These are phyloP conservation scores for Menura novaehollandiae DNA, from an alignment of 2,113 vertebrate genomes.

Conservation along the genomic window DNA sequence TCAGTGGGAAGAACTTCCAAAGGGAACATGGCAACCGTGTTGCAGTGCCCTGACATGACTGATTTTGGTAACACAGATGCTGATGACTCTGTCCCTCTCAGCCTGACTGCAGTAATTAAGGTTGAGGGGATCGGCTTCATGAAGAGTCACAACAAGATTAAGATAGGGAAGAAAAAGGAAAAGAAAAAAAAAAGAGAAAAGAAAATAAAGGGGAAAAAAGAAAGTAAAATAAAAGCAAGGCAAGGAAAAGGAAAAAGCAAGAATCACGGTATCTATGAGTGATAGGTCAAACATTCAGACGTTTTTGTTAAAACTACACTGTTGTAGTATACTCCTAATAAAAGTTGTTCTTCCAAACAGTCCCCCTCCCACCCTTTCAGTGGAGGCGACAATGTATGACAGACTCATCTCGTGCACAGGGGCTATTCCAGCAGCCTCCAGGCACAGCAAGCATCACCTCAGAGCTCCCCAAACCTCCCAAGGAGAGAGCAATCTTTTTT, in stretches of 20 bases:
- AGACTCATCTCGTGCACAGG: not conserved
- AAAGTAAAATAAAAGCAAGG: not conserved
- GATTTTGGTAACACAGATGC: not conserved
- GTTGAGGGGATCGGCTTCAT: not conserved
- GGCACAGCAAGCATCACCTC: not conserved
- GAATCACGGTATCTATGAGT: not conserved
- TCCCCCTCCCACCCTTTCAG: not conserved
- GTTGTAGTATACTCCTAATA: not conserved
- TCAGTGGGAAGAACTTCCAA: not conserved
- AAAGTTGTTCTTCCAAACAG: not conserved
- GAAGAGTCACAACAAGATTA: not conserved
- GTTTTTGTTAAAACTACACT: not conserved
- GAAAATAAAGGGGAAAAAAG: rapidly evolving
- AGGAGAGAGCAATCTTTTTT: not conserved
- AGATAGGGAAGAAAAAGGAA: rapidly evolving
- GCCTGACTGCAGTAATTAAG: not conserved
- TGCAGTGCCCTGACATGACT: not conserved
- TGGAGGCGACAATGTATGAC: not conserved
- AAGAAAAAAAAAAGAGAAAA: rapidly evolving
- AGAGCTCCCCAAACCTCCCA: not conserved
- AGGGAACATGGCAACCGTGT: rapidly evolving
- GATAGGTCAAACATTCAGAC: not conserved
- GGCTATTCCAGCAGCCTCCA: not conserved
- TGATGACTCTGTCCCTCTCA: not conserved
- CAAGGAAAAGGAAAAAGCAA: not conserved